Conservation (phyloP, 2,113 vertebrate species). For the Channa argus region DNA sequence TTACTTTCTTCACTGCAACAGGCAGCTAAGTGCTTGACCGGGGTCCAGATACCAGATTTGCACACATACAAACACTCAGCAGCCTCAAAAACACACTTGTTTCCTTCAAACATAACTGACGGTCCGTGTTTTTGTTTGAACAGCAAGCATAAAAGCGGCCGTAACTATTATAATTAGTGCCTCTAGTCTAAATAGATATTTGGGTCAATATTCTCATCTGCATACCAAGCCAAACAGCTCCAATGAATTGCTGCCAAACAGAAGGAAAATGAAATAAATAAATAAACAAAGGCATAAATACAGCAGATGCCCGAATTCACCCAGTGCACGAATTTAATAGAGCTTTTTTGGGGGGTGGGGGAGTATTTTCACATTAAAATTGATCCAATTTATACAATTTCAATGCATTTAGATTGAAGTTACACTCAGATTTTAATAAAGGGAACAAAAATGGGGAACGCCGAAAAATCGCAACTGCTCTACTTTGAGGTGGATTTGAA, state of each 20-base stretch:
- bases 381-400: no score
- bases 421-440: no score
- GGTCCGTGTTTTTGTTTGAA: conserved; percentile 10
- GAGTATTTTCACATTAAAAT: no score
- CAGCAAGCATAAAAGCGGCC: conserved; percentile 19
- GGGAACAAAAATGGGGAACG: no score
- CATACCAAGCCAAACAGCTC: conserved; percentile 44
- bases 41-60: conserved; percentile 8
- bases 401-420: no score
- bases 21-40: conserved; percentile 2
- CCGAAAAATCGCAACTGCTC: no score
- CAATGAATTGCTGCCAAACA: conserved; percentile 34
- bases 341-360: not conserved
- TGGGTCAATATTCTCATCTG: conserved; percentile 62
- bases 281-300: not conserved
- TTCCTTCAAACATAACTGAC: not conserved
- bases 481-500: no score
- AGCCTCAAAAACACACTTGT: conserved; percentile 13
- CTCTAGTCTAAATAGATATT: conserved; percentile 36
- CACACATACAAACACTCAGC: not conserved
- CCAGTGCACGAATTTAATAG: not conserved
- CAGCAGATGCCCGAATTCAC: not conserved
- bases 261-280: conserved; percentile 17
- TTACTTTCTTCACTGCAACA: conserved; percentile 10
- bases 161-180: conserved; percentile 38